Percentiles rank a stretch among this genome's conserved stretches.
These are phyloP conservation scores for Streptopelia turtur DNA, from an alignment of 2,797 vertebrate species.

Conservation along the genomic window DNA sequence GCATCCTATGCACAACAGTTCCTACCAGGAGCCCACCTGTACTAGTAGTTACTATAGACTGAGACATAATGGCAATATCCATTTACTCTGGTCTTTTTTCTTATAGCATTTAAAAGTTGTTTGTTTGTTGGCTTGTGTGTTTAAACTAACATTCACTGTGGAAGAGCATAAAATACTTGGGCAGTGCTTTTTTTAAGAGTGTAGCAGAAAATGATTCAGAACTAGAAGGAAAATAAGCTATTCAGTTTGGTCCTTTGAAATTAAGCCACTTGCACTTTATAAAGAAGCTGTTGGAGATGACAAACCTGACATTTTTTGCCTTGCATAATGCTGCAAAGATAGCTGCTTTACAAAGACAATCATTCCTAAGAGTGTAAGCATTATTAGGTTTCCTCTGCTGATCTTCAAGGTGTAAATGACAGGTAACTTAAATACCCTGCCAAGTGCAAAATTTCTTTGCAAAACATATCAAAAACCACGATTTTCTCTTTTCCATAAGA, in stretches of 20 bases:
- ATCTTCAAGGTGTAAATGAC: slow-evolving; percentile 62
- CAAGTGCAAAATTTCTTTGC: slow-evolving; percentile 58
- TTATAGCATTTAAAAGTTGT: not conserved
- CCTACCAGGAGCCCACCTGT: not conserved
- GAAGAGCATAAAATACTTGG: not conserved
- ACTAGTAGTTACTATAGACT: not conserved
- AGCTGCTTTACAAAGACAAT: slow-evolving; percentile 58
- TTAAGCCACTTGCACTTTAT: slow-evolving; percentile 60
- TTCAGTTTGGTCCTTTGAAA: slow-evolving; percentile 44
- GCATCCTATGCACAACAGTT: not conserved
- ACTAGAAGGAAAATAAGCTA: not conserved
- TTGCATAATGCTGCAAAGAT: slow-evolving; percentile 48
- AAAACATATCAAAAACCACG: slow-evolving; percentile 33
- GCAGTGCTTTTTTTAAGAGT: not conserved
- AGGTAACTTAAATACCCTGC: slow-evolving; percentile 64
- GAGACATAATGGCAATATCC: not conserved
- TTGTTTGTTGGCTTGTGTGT: not conserved
- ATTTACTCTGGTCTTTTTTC: not conserved
- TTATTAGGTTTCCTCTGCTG: slow-evolving; percentile 63
- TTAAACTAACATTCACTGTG: not conserved
- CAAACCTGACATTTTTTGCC: slow-evolving; percentile 56
- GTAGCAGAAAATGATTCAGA: not conserved
- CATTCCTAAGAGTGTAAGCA: slow-evolving; percentile 47
- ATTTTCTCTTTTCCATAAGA: slow-evolving; percentile 67
- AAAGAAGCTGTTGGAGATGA: slow-evolving; percentile 52